These are phyloP conservation scores for Aricia agestis DNA, from an alignment of 1,140 invertebrate genomes.

Conservation along the genomic window DNA sequence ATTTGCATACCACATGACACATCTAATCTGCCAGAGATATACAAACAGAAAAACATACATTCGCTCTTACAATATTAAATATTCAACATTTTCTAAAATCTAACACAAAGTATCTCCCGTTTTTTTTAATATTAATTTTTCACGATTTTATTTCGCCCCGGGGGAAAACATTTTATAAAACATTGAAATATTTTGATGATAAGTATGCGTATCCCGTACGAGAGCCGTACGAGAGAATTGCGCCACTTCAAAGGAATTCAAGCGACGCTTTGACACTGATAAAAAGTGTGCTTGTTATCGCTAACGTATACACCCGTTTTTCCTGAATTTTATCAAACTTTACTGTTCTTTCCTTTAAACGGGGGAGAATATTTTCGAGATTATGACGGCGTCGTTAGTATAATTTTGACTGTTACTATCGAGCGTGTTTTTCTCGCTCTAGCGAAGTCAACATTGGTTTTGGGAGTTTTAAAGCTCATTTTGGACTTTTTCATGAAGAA, in stretches of 20 bases:
- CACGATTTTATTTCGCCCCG: conserved; percentile 50
- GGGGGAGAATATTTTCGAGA: background rate
- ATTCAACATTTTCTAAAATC: too few species aligned
- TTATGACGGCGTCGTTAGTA: conserved; percentile 3
- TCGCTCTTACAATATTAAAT: too few species aligned
- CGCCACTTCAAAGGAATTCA: conserved; percentile 56
- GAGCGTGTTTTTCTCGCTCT: background rate
- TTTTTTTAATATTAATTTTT: conserved; percentile 1
- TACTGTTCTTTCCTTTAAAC: conserved; percentile 11
- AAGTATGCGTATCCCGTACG: conserved; percentile 56
- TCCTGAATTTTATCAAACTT: conserved; percentile 17
- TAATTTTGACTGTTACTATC: background rate
- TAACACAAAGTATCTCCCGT: too few species aligned
- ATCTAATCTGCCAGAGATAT: too few species aligned
- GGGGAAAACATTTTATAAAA: conserved; percentile 64
- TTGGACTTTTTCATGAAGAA: too few species aligned
- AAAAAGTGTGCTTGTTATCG: conserved; percentile 59
- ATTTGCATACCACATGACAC: too few species aligned
- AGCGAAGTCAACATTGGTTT: too few species aligned
- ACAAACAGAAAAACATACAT: too few species aligned
- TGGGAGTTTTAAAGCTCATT: too few species aligned
- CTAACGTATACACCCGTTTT: conserved; percentile 36
- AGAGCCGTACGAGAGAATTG: conserved; percentile 37
- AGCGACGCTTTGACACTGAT: conserved; percentile 57
- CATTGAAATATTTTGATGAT: conserved; percentile 64